phyloP scores from a whole-genome alignment of 2,888 invertebrate species.

The Gymnoscelis rufifasciata region DNA sequence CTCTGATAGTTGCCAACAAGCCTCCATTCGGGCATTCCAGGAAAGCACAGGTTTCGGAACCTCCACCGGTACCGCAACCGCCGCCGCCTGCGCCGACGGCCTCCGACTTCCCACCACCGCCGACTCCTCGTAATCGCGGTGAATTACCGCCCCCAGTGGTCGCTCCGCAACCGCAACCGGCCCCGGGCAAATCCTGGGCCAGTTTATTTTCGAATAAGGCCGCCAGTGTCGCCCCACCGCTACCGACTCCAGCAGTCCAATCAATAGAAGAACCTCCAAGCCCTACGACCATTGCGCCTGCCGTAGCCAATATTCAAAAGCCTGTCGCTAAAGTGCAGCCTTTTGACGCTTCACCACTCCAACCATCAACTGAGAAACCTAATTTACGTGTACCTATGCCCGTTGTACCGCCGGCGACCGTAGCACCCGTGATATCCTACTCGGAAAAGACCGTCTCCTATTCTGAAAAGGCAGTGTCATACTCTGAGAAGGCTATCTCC shows the following conservation, averaged over 20 bases:
- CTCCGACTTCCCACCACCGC: conserved; percentile 74
- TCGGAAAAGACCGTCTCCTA: conserved; percentile 41
- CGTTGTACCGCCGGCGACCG: conserved; percentile 31
- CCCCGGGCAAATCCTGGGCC: conserved; percentile 82
- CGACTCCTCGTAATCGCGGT: conserved; percentile 64
- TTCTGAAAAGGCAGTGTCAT: conserved; percentile 40
- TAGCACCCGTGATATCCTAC: conserved; percentile 24
- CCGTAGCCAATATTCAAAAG: conserved; percentile 60
- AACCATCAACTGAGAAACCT: conserved; percentile 51
- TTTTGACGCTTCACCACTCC: conserved; percentile 72
- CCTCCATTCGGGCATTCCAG: conserved; percentile 70
- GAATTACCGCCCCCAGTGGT: conserved; percentile 56
- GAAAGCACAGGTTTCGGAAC: conserved; percentile 53
- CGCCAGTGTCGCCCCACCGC: conserved; percentile 29
- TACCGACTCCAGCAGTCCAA: conserved; percentile 25
- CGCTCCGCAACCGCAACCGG: conserved; percentile 59
- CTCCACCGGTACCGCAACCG: conserved; percentile 58
- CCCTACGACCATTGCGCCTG: conserved; percentile 47
- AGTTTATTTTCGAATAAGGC: conserved; percentile 79
- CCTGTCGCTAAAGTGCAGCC: conserved; percentile 82
- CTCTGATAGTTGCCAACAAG: conserved; percentile 72
- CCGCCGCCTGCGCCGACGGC: conserved; percentile 71
- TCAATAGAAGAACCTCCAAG: conserved; percentile 54
- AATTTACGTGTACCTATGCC: conserved; percentile 34
- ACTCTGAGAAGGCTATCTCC: conserved; percentile 37